Base-by-base conservation (phyloP, 2,888 invertebrate species). In the Sarcophaga carnaria region DNA sequence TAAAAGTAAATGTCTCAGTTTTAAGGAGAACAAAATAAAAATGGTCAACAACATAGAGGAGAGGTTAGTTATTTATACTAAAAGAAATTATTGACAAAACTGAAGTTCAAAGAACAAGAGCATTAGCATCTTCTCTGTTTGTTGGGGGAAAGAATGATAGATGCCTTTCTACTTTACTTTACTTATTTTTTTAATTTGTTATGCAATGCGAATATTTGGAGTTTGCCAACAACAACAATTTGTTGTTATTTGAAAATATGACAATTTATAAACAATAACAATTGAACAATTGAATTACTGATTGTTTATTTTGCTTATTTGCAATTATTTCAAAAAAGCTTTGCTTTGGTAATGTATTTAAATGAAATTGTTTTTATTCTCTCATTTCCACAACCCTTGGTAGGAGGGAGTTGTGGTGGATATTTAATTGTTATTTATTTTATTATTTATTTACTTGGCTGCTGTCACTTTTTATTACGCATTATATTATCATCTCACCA, bases 121-220 rank as follows among this genome's bases (percentile, higher is more conserved):
- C 20, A 67, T 27, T 37, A 72, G 64, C 67, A 45, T 77, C n/a
- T 49, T 14, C 49, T 62, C 11, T 17, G 14, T 62, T 12, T 12
- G 17, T 27, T 62, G 45, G 17, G 17, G 49, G 76, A 74, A 66
- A 4, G 20, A 66, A 64, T 17, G 63, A 69, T 64, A 49, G 74
- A 79, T 78, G 78, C 69, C 70, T 67, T 71, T 22, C 22, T 66
- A 4, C 70, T 45, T 45, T 14, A 49, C 49, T 49, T 49, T 12
- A 14, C 14, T 20, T 14, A 63, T 60, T 17, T 74, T 66, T 22
- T 74, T n/a, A 59, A 45, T 47, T 54, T 60, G 87, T 87, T 87
- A 87, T 87, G 87, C 81, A 87, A 87, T 82, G 74, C 45, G 60
- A 14, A 64, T 69, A 70, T 70, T 64, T 81, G 62, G 78, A 81